Percentiles rank a stretch among this genome's conserved stretches.
phyloP scores from a whole-genome alignment of 2,888 invertebrate genomes.

The Eledona agricola region DNA sequence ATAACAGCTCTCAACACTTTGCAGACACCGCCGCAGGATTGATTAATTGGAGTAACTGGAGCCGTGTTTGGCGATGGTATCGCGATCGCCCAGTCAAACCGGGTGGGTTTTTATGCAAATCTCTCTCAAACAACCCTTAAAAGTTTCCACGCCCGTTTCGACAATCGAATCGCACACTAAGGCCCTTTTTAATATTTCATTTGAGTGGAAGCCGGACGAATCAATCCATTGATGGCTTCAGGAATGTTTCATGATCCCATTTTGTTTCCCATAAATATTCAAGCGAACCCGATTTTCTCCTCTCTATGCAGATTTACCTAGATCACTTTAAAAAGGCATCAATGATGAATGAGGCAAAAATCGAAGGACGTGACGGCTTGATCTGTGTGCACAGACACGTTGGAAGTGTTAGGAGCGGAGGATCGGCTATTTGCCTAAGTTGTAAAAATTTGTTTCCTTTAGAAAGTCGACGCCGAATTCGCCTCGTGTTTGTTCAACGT shows the following conservation, averaged over 20 bases:
- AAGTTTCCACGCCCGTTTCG: constrained; percentile 12
- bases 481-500: constrained; percentile 7
- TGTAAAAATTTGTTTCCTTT: constrained; percentile 14
- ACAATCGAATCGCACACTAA: constrained; percentile 9
- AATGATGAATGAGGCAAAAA: constrained; percentile 14
- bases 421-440: constrained; percentile 19
- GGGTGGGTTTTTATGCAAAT: constrained; percentile 28
- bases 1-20: constrained; percentile 43
- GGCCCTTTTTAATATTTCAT: constrained; percentile 23
- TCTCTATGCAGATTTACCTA: constrained; percentile 18
- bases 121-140: constrained; percentile 1
- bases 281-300: constrained; percentile 22
- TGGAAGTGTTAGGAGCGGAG: constrained; percentile 21
- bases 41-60: constrained; percentile 37
- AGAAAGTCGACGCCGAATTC: constrained; percentile 14
- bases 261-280: constrained; percentile 30
- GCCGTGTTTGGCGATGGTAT: too few species aligned
- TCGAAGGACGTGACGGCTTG: constrained; percentile 15
- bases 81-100: too few species aligned
- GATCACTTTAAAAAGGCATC: constrained; percentile 22
- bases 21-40: constrained; percentile 37
- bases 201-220: constrained; percentile 19
- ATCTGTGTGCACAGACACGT: constrained; percentile 17
- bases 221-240: constrained; percentile 28
- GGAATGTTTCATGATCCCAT: constrained; percentile 30